phyloP scores from a whole-genome alignment of 1,140 invertebrate genomes.

The Pseudomyrmex concolor region DNA sequence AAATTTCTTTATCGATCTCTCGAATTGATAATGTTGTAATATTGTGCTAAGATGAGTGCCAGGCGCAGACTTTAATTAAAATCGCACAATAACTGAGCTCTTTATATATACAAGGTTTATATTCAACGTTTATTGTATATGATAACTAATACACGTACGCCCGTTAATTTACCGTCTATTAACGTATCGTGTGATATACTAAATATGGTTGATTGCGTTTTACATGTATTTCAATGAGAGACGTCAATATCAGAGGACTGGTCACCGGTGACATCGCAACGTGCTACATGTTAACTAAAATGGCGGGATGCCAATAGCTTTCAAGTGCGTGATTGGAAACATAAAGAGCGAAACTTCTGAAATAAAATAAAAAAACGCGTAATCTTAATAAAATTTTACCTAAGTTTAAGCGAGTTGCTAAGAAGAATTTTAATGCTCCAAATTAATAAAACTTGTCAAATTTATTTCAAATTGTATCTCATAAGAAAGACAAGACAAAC shows the following conservation, averaged over 20 bases:
- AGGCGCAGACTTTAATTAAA: too few relatives aligned
- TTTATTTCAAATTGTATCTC: too few relatives aligned
- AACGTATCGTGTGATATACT: not conserved
- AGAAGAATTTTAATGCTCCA: not conserved
- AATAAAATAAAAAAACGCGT: not conserved
- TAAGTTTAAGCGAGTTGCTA: not conserved
- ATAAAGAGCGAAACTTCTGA: not conserved
- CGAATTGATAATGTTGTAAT: not conserved
- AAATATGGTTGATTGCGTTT: conserved; percentile 28
- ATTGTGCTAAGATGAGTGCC: too few relatives aligned
- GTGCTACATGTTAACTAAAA: conserved; percentile 15
- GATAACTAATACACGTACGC: not conserved
- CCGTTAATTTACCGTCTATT: conserved; percentile 22
- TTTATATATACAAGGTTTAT: not conserved
- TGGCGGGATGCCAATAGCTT: conserved; percentile 16
- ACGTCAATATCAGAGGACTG: conserved; percentile 23
- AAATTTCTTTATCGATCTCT: not conserved
- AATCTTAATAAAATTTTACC: not conserved
- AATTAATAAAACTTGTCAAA: too few relatives aligned
- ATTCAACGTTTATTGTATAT: not conserved
- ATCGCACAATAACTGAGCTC: too few relatives aligned
- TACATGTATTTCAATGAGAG: conserved; percentile 33
- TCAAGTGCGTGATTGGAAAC: not conserved
- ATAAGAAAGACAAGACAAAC: not conserved
- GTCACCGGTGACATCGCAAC: not conserved